These are phyloP conservation scores for Tragelaphus imberbis DNA, from an alignment of 2,113 vertebrate species.

Conservation along the genomic window DNA sequence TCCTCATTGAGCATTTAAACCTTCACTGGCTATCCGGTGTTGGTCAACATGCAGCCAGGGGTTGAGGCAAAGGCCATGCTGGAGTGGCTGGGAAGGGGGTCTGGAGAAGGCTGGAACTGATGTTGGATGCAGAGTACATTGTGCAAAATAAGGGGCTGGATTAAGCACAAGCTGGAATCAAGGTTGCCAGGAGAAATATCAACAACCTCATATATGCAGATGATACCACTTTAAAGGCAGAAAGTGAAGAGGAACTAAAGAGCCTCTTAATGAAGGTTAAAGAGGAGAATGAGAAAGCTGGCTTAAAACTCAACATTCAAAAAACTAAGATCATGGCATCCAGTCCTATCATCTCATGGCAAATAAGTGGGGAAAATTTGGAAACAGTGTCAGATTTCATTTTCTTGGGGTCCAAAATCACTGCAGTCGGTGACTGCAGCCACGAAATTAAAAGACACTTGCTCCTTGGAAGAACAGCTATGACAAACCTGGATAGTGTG, in stretches of 20 bases:
- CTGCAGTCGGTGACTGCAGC: not conserved
- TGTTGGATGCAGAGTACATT: not conserved
- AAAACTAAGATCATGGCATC: not conserved
- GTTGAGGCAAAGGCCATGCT: not conserved
- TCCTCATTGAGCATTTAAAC: not conserved
- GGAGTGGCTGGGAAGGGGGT: not conserved
- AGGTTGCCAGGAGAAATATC: not conserved
- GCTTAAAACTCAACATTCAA: not conserved
- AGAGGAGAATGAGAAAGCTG: not conserved
- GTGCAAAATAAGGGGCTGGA: not conserved
- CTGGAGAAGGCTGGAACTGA: not conserved
- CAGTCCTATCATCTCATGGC: not conserved
- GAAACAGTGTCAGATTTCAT: not conserved
- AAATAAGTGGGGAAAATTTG: not conserved
- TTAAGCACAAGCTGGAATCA: not conserved
- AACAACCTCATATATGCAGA: not conserved
- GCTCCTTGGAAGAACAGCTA: not conserved
- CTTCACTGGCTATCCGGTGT: not conserved
- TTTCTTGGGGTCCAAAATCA: not conserved
- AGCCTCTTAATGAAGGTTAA: not conserved
- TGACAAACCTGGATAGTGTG: not conserved
- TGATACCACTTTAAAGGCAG: not conserved
- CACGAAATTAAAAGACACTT: not conserved
- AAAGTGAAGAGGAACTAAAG: not conserved
- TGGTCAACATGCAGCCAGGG: not conserved